These are phyloP conservation scores for Drosophila sechellia DNA, from an alignment of 1,140 invertebrate species.

Conservation along the genomic window DNA sequence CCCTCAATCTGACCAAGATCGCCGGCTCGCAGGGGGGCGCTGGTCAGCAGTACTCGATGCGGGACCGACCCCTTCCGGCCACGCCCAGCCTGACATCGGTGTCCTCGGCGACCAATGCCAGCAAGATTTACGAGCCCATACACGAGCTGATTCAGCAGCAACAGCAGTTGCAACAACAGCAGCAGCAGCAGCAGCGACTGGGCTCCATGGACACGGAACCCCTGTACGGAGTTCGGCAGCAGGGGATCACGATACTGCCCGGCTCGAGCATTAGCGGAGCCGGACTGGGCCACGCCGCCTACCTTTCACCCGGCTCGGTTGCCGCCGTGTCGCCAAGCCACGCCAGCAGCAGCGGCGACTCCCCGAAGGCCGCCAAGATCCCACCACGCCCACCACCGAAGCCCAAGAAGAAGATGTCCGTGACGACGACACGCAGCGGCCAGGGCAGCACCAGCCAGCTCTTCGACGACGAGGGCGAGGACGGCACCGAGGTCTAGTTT, in stretches of 20 bases:
- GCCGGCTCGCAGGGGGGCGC: conserved; percentile 79
- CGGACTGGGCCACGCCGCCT: conserved; percentile 27
- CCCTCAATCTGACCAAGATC: conserved; percentile 89
- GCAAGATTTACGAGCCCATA: conserved; percentile 81
- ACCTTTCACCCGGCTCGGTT: conserved; percentile 3
- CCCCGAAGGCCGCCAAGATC: conserved; percentile 87
- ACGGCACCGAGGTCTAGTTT: conserved; percentile 92
- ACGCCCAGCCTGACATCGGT: conserved; percentile 86
- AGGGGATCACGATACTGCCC: conserved; percentile 68
- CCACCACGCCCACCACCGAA: conserved; percentile 92
- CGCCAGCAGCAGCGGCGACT: conserved; percentile 46
- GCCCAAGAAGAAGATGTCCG: conserved; percentile 89
- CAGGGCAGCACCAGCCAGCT: conserved; percentile 87
- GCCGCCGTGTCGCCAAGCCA: conserved; percentile 38
- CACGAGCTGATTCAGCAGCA: conserved; percentile 78
- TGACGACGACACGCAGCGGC: conserved; percentile 84
- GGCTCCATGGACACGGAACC: conserved; percentile 70
- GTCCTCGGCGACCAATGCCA: conserved; percentile 84
- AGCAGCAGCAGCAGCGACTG: conserved; percentile 43
- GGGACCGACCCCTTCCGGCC: conserved; percentile 87
- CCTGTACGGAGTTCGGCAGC: conserved; percentile 58
- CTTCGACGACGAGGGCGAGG: conserved; percentile 93
- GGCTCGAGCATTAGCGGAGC: conserved; percentile 59
- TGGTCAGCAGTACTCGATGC: conserved; percentile 85
- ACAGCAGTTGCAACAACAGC: conserved; percentile 50